Evolutionary conservation across 2,113 vertebrate species (phyloP), one percentile per base, ranked within the genome.

Genomic region (Maccullochella peelii): DNA sequence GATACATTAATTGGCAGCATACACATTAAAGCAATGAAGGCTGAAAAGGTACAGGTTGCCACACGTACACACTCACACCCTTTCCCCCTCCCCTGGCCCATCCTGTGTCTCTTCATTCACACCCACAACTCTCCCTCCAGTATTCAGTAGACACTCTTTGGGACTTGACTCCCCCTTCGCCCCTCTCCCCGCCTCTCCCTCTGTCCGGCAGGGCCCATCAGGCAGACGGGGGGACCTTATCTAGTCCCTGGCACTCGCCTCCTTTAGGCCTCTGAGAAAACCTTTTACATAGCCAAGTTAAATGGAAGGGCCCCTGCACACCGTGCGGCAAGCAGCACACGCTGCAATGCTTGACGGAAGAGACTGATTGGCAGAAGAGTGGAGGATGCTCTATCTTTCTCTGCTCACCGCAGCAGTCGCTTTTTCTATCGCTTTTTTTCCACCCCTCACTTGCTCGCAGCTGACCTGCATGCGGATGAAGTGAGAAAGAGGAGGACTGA

Each of bases 401-500:
- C 79, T 16, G 23, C 87, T 91, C 63, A 40, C 86, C 25, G 47
- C 79, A 44, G 83, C 87, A 77, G 84, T 85, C 67, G 79, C 81
- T 82, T 90, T 90, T 88, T 92, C 90, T 90, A 89, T 87, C 77
- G 42, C 70, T 86, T 84, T 87, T 78, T 86, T 88, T 80, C 57
- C 57, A 75, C 85, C 84, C 79, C 83, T 86, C 70, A 69, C 69
- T 79, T 82, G 73, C 90, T 91, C 54, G 66, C 80, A 77, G 89
- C 92, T 91, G 93, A 93, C 92, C 89, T 92, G 91, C 84, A 93
- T 91, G 82, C 36, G 88, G 82, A 92, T 90, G 92, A 91, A 86
- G 84, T 76, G 79, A 83, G 85, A 83, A 79, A 86, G 90, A 83
- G 54, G 62, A 76, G 80, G 88, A 86, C 88, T 91, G 90, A 89